These are phyloP conservation scores for Agelas oroides DNA, from an alignment of 37 sponge, comb jelly and placozoan species.

Conservation along the genomic window DNA sequence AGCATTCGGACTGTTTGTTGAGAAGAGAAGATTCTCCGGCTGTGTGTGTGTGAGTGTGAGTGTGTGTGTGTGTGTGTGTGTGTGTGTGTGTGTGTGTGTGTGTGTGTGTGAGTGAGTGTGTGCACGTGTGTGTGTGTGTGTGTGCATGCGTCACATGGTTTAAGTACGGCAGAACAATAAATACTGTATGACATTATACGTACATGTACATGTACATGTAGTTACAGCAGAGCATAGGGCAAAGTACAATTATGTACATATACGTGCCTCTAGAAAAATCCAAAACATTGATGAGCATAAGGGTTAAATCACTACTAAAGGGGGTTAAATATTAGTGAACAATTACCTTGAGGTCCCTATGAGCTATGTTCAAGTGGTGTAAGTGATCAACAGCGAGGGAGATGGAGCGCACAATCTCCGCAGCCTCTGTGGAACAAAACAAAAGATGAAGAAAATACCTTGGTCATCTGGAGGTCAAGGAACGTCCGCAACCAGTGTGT, in stretches of 20 bases:
- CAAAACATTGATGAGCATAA: too few species aligned
- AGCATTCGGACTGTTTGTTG: conserved; percentile 35
- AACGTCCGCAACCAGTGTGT: too few species aligned
- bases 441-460: too few species aligned
- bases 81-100: conserved; percentile 16
- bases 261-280: too few species aligned
- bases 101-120: background rate
- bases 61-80: conserved; percentile 14
- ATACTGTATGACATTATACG: too few species aligned
- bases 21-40: conserved; percentile 90
- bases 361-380: conserved; percentile 90
- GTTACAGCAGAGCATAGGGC: too few species aligned
- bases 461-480: background rate
- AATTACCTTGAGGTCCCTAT: conserved; percentile 93
- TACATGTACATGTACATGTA: too few species aligned
- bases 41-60: conserved; percentile 14
- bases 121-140: conserved; percentile 15
- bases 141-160: conserved; percentile 6
- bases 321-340: too few species aligned
- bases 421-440: conserved; percentile 69
- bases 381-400: conserved; percentile 87
- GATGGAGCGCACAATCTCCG: conserved; percentile 83
- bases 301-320: too few species aligned
- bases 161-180: too few species aligned
- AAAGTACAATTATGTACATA: too few species aligned